Percentiles rank a stretch among this genome's conserved stretches.
phyloP scores from a whole-genome alignment of 2,113 vertebrate species.

The Grallaria varia region DNA sequence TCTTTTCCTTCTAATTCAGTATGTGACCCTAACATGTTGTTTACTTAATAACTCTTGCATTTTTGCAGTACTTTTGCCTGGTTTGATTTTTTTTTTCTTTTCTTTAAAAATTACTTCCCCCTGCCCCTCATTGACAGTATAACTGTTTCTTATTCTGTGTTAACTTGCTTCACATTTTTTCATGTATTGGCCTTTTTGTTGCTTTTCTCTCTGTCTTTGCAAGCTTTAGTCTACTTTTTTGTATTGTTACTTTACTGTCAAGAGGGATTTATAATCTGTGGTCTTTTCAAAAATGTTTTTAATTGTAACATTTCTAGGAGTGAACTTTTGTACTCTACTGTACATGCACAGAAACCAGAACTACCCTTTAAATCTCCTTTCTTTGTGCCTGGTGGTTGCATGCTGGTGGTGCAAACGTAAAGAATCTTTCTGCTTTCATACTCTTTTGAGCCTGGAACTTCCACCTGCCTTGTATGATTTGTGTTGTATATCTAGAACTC shows the following conservation, averaged over 20 bases:
- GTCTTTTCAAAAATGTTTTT: not conserved
- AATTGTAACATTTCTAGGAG: not conserved
- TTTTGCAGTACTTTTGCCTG: not conserved
- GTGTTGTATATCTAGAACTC: not conserved
- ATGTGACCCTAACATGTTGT: not conserved
- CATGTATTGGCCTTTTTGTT: not conserved
- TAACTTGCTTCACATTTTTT: not conserved
- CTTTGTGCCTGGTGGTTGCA: not conserved
- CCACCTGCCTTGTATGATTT: accelerated
- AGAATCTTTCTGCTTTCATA: not conserved
- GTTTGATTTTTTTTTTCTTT: not conserved
- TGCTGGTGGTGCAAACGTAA: not conserved
- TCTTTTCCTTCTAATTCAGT: not conserved
- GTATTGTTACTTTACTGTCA: not conserved
- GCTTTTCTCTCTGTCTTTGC: not conserved
- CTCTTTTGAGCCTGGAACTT: not conserved
- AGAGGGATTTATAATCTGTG: not conserved
- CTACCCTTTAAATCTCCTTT: not conserved
- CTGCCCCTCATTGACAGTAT: not conserved
- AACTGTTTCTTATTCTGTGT: not conserved
- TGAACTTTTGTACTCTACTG: not conserved
- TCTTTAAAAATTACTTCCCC: not conserved
- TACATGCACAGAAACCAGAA: not conserved
- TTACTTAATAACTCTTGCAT: not conserved
- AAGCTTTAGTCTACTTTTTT: not conserved